phyloP scores from a whole-genome alignment of 2,797 vertebrate species.

The Vespertilio murinus region DNA sequence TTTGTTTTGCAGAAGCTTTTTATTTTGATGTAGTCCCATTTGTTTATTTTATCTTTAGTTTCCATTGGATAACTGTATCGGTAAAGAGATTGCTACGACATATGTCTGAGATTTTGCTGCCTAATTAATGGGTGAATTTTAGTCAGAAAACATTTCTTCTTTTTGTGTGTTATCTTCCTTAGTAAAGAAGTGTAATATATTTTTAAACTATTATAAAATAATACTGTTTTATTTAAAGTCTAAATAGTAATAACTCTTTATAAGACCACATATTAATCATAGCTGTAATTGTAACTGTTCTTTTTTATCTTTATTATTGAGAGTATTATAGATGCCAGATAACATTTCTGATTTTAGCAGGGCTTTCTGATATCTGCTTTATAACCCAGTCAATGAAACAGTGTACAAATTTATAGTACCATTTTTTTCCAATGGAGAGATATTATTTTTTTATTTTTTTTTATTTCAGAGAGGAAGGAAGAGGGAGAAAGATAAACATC shows the following conservation, averaged over 20 bases:
- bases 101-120: too few species aligned
- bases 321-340: too few species aligned
- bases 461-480: too few species aligned
- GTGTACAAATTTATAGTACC: background rate
- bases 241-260: background rate
- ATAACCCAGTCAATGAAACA: background rate
- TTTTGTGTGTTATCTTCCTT: background rate
- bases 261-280: background rate
- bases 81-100: too few species aligned
- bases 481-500: too few species aligned
- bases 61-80: too few species aligned
- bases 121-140: background rate
- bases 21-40: too few species aligned
- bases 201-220: background rate
- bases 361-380: slow-evolving; percentile 35
- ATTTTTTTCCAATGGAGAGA: background rate
- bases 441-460: background rate
- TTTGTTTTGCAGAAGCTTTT: too few species aligned
- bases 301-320: background rate
- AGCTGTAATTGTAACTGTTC: background rate
- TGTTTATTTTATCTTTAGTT: too few species aligned
- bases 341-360: background rate
- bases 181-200: background rate
- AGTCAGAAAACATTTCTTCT: background rate
- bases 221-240: background rate